Evolutionary conservation across 1,140 invertebrate genomes (phyloP), one percentile per base, ranked within the genome.

Genomic region (Uloborus diversus): DNA sequence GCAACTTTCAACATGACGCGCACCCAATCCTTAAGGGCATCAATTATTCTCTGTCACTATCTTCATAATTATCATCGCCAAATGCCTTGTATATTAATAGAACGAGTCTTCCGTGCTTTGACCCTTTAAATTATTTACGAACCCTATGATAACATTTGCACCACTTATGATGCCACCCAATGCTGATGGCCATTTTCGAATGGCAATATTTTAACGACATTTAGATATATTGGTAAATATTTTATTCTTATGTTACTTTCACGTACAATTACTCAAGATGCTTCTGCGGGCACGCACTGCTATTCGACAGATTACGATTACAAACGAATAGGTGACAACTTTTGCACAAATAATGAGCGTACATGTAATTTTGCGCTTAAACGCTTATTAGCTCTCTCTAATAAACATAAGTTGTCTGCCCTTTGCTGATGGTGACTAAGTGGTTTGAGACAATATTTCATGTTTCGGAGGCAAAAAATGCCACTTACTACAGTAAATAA

Each of bases 81-180:
- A 42, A 75, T 64, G 57, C 25, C 64, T 64, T 61, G 33, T 37
- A 75, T n/a, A n/a, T n/a, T n/a, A n/a, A n/a, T n/a, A n/a, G n/a
- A n/a, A 4, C 33, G 37, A 51, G 9, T 14, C 32, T 30, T 32
- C 56, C 47, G 71, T 61, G 27, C 71, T 33, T 32, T 28, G 71
- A 75, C 56, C 71, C 35, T 33, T 53, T 28, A 9, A 28, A 42
- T 3, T 11, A 32, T 7, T 35, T 75, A 7, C n/a, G 37, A 42
- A 37, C n/a, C 14, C 25, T 14, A 32, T 47, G 42, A 64, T 75
- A 75, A 62, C 49, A 32, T 56, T 57, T 14, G 11, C 17, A 25
- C 11, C 28, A 30, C 20, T 11, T n/a, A 27, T 17, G 35, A 49
- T 49, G 71, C 57, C 59, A 61, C 37, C 71, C 59, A 51, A 64